Evolutionary conservation across 2,113 vertebrate genomes (phyloP).

Genomic region (Eonycteris spelaea): DNA sequence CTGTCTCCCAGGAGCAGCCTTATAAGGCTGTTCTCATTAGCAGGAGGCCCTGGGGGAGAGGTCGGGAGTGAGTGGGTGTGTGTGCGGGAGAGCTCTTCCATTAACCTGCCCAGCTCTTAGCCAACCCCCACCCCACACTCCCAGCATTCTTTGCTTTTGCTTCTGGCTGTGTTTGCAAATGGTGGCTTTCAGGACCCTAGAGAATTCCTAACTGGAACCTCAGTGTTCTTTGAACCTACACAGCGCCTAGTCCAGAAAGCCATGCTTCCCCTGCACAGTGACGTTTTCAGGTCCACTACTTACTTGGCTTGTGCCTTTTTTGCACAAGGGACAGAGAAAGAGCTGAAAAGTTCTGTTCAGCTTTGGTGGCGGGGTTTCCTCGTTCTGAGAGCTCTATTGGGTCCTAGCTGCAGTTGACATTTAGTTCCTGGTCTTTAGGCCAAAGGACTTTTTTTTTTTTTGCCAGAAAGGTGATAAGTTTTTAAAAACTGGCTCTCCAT

Average conservation of each 20-base stretch:
- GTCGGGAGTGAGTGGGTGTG: not conserved
- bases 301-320: not conserved
- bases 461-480: not conserved
- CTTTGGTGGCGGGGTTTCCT: not conserved
- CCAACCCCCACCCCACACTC: not conserved
- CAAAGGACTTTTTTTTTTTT: not conserved
- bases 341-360: not conserved
- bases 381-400: not conserved
- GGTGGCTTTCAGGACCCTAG: not conserved
- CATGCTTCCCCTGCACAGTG: not conserved
- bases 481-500: not conserved
- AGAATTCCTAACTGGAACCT: not conserved
- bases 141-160: not conserved
- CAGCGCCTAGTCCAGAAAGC: not conserved
- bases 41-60: not conserved
- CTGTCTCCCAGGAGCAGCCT: slow-evolving; percentile 14
- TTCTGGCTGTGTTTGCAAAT: slow-evolving; percentile 12
- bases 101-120: slow-evolving; percentile 21
- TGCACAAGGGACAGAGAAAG: not conserved
- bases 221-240: not conserved
- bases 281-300: not conserved
- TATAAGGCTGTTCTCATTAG: slow-evolving; percentile 60
- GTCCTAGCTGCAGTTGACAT: not conserved
- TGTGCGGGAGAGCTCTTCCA: not conserved
- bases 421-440: not conserved